Conservation (phyloP, 2,113 vertebrate species). For the Hydrochoerus hydrochaeris region DNA sequence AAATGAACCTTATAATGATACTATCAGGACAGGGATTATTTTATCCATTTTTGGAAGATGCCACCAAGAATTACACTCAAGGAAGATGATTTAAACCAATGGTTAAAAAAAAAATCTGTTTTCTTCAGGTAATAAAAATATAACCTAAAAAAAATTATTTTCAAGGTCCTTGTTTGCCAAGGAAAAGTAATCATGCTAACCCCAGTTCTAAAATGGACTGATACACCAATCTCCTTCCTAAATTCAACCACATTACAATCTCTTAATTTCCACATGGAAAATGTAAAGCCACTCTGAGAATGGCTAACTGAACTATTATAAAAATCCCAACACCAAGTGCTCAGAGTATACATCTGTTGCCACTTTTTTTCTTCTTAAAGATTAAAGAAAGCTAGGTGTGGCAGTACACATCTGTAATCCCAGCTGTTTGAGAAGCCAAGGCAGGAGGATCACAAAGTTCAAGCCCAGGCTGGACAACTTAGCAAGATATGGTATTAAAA, state of each 20-base stretch:
- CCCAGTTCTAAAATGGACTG: neutral
- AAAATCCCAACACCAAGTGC: neutral
- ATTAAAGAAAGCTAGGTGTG: neutral
- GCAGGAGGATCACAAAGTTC: neutral
- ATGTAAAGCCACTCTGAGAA: neutral
- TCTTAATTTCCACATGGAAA: neutral
- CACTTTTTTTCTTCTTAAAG: neutral
- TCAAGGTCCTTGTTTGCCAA: neutral
- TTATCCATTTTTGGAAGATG: slow-evolving; percentile 8
- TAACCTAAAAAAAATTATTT: slow-evolving; percentile 9
- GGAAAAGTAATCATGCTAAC: neutral
- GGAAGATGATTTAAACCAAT: slow-evolving; percentile 9
- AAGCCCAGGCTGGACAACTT: neutral
- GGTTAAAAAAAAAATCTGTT: neutral
- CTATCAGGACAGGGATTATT: neutral
- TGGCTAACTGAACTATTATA: neutral
- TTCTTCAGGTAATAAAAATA: slow-evolving; percentile 21
- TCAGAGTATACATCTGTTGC: neutral
- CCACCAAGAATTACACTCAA: slow-evolving; percentile 5
- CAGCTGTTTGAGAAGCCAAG: neutral
- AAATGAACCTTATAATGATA: neutral
- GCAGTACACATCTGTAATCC: neutral
- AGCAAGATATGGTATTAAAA: neutral
- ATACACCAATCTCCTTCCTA: neutral
- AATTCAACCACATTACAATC: neutral